phyloP scores from a whole-genome alignment of 2,113 vertebrate genomes.

The Dicrurus megarhynchus region DNA sequence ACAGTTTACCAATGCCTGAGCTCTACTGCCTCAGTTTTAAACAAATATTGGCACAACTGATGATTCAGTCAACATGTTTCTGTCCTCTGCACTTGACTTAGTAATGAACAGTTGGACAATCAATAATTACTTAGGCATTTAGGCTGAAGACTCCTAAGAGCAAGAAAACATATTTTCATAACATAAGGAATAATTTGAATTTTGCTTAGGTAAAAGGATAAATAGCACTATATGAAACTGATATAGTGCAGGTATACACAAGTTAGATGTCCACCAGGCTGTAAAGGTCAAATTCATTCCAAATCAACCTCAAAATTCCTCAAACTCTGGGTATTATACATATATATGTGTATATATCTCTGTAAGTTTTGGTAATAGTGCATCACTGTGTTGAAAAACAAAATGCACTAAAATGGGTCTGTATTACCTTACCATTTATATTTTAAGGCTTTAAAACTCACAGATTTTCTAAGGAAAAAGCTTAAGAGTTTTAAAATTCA shows the following conservation, averaged over 20 bases:
- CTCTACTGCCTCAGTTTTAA: background rate
- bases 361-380: background rate
- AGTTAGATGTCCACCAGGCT: background rate
- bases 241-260: background rate
- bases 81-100: background rate
- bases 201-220: background rate
- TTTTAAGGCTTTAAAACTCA: background rate
- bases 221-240: background rate
- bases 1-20: background rate
- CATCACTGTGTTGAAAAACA: background rate
- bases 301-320: background rate
- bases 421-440: background rate
- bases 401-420: background rate
- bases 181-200: background rate
- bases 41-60: background rate
- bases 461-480: background rate
- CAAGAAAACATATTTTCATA: background rate
- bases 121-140: background rate
- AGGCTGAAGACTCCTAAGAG: background rate
- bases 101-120: background rate
- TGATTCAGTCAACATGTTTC: conserved; percentile 4
- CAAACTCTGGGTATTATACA: background rate
- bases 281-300: background rate
- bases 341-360: background rate
- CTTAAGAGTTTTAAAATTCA: background rate